Evolutionary conservation across 2,113 vertebrate species (phyloP).

Genomic region (Sylvilagus bachmani): DNA sequence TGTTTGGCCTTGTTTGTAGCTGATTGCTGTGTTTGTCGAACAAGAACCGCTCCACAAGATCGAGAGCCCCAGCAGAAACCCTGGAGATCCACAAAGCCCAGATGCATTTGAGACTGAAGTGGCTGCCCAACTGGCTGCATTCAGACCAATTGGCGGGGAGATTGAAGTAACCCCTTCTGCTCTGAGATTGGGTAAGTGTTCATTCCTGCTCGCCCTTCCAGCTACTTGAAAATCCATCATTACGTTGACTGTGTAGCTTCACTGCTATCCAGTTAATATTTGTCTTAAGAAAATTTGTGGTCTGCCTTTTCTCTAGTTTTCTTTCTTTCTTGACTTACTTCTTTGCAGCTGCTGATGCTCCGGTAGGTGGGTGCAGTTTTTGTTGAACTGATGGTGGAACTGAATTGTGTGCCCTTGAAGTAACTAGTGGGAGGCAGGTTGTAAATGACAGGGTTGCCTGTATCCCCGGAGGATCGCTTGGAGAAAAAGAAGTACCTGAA

Average conservation of each 20-base stretch:
- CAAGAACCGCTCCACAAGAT: constrained; percentile 91
- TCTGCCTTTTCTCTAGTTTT: neutral
- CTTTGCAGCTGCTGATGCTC: neutral
- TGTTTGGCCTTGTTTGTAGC: constrained; percentile 88
- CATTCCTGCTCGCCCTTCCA: neutral
- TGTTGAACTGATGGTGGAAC: neutral
- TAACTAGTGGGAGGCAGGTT: neutral
- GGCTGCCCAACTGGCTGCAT: constrained; percentile 90
- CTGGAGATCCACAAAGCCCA: constrained; percentile 90
- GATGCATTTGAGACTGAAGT: constrained; percentile 93
- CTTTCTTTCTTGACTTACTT: neutral
- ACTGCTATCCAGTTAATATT: neutral
- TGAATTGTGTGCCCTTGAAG: neutral
- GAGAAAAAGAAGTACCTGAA: neutral
- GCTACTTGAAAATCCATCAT: neutral
- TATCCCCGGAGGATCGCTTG: neutral
- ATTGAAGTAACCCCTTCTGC: constrained; percentile 97
- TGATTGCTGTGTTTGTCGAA: constrained; percentile 98
- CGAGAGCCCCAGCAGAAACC: constrained; percentile 86
- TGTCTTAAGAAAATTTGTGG: neutral
- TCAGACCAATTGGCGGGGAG: constrained; percentile 95
- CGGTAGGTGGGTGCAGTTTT: neutral
- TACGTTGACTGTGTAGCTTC: neutral
- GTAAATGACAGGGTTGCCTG: neutral
- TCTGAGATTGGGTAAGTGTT: constrained; percentile 94